Evolutionary conservation across 2,113 vertebrate species (phyloP).

Genomic region (Actinemys pallida): DNA sequence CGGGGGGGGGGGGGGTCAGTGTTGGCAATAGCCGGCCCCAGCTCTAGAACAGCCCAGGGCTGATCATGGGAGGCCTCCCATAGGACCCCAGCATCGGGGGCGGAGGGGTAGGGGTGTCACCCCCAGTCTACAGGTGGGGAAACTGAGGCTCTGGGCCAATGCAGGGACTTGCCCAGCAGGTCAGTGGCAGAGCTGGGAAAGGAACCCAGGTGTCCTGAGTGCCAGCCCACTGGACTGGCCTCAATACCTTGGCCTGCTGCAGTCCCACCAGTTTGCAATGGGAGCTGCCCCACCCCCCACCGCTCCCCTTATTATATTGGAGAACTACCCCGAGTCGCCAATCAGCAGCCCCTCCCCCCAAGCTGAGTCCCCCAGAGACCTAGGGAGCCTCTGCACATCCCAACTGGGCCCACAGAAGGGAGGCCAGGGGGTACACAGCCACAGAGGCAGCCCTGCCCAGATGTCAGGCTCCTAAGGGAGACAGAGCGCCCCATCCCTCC

Average conservation of each 20-base stretch:
- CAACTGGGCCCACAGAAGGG: neutral
- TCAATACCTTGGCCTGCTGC: neutral
- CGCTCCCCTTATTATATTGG: neutral
- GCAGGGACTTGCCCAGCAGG: neutral
- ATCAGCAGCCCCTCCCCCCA: neutral
- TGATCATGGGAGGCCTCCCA: neutral
- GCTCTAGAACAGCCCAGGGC: neutral
- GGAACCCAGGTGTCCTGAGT: neutral
- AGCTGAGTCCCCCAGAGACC: neutral
- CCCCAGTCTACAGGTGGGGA: neutral
- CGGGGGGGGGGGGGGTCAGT: too few species aligned
- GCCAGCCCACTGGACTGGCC: neutral
- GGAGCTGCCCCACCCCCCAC: neutral
- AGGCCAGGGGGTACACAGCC: neutral
- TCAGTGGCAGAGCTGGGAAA: neutral
- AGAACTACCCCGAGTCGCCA: neutral
- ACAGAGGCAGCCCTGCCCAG: neutral
- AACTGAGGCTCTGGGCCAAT: neutral
- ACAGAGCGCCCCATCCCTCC: neutral
- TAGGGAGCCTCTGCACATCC: neutral
- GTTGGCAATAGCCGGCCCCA: neutral
- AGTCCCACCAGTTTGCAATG: neutral
- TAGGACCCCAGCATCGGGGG: neutral
- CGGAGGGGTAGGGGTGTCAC: neutral
- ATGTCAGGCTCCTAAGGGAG: neutral